These are phyloP conservation scores for Palloptera scutellata DNA, from an alignment of 2,888 invertebrate species.

Conservation along the genomic window DNA sequence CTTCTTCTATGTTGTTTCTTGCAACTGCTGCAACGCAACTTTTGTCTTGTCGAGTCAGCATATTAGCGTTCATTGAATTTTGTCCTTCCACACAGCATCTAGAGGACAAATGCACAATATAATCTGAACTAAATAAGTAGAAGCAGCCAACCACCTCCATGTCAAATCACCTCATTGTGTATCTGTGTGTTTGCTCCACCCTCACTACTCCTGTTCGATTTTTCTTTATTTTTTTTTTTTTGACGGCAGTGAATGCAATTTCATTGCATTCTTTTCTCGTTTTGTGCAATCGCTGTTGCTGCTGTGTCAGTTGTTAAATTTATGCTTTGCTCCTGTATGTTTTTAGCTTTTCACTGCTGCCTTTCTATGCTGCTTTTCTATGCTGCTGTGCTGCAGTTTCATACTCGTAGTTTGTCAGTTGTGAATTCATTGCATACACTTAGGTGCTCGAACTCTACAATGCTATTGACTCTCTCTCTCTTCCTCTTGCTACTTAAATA, in stretches of 20 bases:
- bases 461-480: constrained; percentile 11
- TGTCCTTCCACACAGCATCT: constrained; percentile 48
- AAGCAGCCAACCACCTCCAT: background rate
- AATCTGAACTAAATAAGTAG: background rate
- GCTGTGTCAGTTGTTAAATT: constrained; percentile 29
- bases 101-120: constrained; percentile 48
- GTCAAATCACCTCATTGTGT: background rate
- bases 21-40: background rate
- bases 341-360: constrained; percentile 10
- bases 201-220: background rate
- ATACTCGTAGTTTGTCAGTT: constrained; percentile 8
- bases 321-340: constrained; percentile 23
- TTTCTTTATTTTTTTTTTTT: constrained; percentile 6
- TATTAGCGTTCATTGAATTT: constrained; percentile 45
- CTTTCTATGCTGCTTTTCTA: constrained; percentile 27
- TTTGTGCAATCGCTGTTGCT: background rate
- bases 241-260: constrained; percentile 4
- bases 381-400: constrained; percentile 35
- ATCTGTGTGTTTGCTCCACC: constrained; percentile 1
- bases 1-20: background rate
- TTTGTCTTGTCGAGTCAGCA: constrained; percentile 12
- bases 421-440: constrained; percentile 14
- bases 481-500: too few relatives aligned
- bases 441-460: constrained; percentile 13
- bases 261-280: background rate